Evolutionary conservation across 2,113 vertebrate genomes (phyloP).

Genomic region (Nothoprocta pentlandii): DNA sequence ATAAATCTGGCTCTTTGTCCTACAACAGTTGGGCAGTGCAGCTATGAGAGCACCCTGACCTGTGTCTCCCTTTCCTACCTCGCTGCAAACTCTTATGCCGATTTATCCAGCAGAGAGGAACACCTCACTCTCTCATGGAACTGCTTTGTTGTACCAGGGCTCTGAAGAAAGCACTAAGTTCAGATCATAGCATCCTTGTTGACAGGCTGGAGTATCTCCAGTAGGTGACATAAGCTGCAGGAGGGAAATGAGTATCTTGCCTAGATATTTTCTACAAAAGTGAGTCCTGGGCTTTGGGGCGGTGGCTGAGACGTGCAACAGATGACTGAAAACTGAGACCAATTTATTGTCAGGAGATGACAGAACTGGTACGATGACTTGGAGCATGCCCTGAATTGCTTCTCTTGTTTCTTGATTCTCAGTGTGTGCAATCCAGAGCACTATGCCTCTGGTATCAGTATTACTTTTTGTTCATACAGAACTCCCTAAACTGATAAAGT

Average conservation of each 20-base stretch:
- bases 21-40: background rate
- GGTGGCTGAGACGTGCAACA: background rate
- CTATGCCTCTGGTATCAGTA: background rate
- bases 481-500: background rate
- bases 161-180: background rate
- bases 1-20: background rate
- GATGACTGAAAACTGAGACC: background rate
- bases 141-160: background rate
- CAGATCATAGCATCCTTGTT: fast-evolving
- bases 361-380: background rate
- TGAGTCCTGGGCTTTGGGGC: background rate
- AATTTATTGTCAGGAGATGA: background rate
- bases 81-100: background rate
- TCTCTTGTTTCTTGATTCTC: background rate
- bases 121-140: background rate
- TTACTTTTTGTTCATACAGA: background rate
- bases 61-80: background rate
- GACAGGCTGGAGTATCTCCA: background rate
- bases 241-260: background rate
- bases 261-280: background rate
- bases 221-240: fast-evolving
- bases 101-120: background rate
- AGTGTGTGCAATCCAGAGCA: background rate
- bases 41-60: background rate
- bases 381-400: background rate